Conservation (phyloP, 2,797 vertebrate genomes). For the Semotilus atromaculatus region DNA sequence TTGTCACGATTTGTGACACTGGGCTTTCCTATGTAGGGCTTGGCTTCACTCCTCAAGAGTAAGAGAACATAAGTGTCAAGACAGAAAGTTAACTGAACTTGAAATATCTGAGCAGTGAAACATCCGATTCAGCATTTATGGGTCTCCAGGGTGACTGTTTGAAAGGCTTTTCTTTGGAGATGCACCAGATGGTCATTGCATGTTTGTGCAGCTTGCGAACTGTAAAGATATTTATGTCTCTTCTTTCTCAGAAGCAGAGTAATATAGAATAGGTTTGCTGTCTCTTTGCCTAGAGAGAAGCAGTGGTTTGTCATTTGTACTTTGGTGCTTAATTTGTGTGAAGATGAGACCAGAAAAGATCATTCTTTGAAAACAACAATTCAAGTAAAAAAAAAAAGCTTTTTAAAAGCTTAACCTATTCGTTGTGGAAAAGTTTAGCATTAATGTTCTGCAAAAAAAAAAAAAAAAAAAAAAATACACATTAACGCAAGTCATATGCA, state of each 20-base stretch:
- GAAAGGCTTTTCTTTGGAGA: constrained; percentile 35
- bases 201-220: constrained; percentile 43
- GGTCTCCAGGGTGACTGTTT: constrained; percentile 48
- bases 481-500: background rate
- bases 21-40: background rate
- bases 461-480: background rate
- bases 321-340: background rate
- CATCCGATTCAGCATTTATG: constrained; percentile 35
- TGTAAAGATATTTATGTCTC: constrained; percentile 13
- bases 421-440: background rate
- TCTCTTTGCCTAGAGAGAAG: background rate
- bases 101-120: constrained; percentile 20
- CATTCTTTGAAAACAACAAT: background rate
- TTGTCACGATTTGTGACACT: constrained; percentile 8
- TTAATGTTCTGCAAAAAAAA: background rate
- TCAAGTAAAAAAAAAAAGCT: no score
- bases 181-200: constrained; percentile 35
- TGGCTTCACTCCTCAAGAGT: constrained; percentile 12
- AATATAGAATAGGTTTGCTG: background rate
- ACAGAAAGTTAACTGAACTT: constrained; percentile 20
- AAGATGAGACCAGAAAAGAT: background rate
- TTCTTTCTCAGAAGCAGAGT: constrained; percentile 15
- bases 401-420: background rate
- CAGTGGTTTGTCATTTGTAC: background rate
- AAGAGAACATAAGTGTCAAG: constrained; percentile 16